Evolutionary conservation across 2,797 vertebrate species (phyloP).

Genomic region (Nasua narica): DNA sequence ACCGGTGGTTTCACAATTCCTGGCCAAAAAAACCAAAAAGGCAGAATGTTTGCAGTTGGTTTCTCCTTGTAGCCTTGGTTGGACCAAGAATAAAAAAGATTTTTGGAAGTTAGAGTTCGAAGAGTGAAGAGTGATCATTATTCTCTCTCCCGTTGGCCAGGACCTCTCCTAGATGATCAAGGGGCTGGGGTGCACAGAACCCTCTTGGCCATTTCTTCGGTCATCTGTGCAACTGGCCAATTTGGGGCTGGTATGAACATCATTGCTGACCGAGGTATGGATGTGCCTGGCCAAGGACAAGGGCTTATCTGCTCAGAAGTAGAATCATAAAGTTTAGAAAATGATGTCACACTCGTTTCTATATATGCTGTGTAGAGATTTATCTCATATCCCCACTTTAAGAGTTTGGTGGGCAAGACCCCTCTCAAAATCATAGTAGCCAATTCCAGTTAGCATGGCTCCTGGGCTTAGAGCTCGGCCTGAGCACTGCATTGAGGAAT

Average conservation of each 20-base stretch:
- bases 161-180: accelerated
- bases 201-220: neutral
- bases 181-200: accelerated
- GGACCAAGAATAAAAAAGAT: neutral
- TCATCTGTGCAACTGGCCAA: neutral
- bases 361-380: neutral
- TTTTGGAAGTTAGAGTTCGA: neutral
- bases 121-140: neutral
- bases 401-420: neutral
- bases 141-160: accelerated
- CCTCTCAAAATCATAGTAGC: neutral
- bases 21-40: neutral
- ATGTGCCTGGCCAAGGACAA: neutral
- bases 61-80: neutral
- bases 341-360: neutral
- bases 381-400: neutral
- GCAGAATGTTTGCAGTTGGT: neutral
- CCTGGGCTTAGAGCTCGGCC: neutral
- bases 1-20: neutral
- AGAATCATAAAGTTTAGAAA: neutral
- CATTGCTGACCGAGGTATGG: neutral
- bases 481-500: neutral
- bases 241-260: neutral
- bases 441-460: neutral
- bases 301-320: neutral